Conservation (phyloP, 2,888 invertebrate species). For the Tuta absoluta region DNA sequence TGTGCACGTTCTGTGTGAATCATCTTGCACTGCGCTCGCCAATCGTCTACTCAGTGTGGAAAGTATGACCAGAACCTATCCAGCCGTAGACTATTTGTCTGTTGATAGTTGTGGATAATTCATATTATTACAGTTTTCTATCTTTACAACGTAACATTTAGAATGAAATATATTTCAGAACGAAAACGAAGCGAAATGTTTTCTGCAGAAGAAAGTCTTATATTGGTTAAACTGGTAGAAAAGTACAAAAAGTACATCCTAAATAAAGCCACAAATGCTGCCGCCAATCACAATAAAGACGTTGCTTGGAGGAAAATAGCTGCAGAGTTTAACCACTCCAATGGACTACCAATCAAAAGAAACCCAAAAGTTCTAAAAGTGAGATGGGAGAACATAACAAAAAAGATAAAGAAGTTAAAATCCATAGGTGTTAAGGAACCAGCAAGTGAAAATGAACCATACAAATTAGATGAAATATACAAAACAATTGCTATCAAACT, state of each 20-base stretch:
- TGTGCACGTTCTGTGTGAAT: too few relatives aligned
- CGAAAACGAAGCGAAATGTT: constrained; percentile 62
- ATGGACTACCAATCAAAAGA: constrained; percentile 51
- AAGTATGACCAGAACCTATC: too few relatives aligned
- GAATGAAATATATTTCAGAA: not conserved
- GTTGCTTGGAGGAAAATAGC: constrained; percentile 61
- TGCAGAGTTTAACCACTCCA: constrained; percentile 53
- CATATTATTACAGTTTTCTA: too few relatives aligned
- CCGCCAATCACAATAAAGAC: constrained; percentile 59
- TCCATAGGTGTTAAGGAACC: too few relatives aligned
- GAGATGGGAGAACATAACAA: constrained; percentile 68
- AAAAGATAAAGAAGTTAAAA: not conserved
- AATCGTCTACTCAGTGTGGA: too few relatives aligned
- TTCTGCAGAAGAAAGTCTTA: constrained; percentile 52
- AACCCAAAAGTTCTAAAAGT: constrained; percentile 53
- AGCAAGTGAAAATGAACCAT: not conserved
- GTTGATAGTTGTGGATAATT: too few relatives aligned
- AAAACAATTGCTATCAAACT: not conserved
- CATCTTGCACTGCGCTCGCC: too few relatives aligned
- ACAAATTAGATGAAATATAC: not conserved
- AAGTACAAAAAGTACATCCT: constrained; percentile 59
- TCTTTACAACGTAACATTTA: not conserved
- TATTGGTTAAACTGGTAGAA: constrained; percentile 51
- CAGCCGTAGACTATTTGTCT: too few relatives aligned
- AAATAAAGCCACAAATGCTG: constrained; percentile 57